These are phyloP conservation scores for Antrozous pallidus DNA, from an alignment of 2,797 vertebrate species.

Conservation along the genomic window DNA sequence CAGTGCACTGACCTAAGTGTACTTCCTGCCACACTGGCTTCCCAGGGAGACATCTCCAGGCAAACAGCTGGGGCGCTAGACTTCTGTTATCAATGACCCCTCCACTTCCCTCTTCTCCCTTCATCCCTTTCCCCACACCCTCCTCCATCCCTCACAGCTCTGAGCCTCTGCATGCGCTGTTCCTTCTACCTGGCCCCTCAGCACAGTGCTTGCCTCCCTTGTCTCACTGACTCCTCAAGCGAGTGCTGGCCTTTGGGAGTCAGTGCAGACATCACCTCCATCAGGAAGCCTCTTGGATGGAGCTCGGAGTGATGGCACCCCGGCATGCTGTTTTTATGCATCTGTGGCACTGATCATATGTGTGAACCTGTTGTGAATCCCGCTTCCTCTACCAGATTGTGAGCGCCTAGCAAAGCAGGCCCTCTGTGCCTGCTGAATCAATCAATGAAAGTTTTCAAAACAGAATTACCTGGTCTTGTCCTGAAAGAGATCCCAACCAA, in stretches of 20 bases:
- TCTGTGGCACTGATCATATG: background rate
- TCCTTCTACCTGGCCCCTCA: background rate
- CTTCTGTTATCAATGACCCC: background rate
- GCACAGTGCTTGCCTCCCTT: background rate
- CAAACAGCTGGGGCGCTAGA: accelerated
- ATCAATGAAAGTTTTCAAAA: background rate
- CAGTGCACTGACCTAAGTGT: background rate
- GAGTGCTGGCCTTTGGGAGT: background rate
- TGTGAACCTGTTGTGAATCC: background rate
- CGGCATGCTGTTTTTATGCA: accelerated
- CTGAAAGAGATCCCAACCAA: background rate
- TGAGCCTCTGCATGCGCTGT: accelerated
- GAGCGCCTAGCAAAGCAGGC: background rate
- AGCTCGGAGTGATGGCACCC: background rate
- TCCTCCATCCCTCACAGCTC: background rate
- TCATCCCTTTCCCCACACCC: background rate
- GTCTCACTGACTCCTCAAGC: background rate
- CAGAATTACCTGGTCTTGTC: background rate
- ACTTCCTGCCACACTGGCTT: background rate
- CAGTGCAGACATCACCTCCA: background rate
- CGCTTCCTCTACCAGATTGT: background rate
- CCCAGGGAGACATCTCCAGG: background rate
- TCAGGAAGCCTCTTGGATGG: background rate
- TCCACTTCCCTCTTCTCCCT: background rate
- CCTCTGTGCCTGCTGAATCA: background rate